These are phyloP conservation scores for Mythimna albipuncta DNA, from an alignment of 2,888 invertebrate genomes.

Conservation along the genomic window DNA sequence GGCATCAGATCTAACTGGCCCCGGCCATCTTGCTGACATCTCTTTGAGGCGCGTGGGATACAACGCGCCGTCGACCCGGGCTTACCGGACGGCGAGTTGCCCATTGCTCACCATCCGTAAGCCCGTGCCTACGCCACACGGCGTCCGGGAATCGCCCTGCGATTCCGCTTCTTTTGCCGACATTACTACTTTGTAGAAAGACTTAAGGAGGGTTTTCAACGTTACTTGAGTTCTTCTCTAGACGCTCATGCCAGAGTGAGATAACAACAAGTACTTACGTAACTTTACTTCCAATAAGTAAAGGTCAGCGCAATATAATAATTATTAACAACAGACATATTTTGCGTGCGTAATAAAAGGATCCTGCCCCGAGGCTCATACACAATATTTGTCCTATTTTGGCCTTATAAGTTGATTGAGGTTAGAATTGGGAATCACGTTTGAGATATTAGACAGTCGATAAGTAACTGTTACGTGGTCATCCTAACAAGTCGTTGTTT, in stretches of 20 bases:
- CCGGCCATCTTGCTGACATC: too few species aligned
- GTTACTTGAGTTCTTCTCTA: too few species aligned
- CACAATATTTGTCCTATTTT: slow-evolving; percentile 9
- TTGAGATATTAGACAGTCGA: slow-evolving; percentile 5
- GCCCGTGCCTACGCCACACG: too few species aligned
- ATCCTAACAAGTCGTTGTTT: neutral
- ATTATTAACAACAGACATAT: slow-evolving; percentile 22
- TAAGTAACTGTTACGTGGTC: slow-evolving; percentile 4
- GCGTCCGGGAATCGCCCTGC: too few species aligned
- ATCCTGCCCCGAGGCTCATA: neutral
- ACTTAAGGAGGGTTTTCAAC: too few species aligned
- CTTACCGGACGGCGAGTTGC: too few species aligned
- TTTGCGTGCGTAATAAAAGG: slow-evolving; percentile 17
- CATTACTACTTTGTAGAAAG: too few species aligned
- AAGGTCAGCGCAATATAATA: slow-evolving; percentile 14
- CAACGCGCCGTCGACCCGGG: too few species aligned
- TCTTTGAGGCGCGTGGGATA: too few species aligned
- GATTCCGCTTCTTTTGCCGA: too few species aligned
- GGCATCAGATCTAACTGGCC: too few species aligned
- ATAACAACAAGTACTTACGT: neutral
- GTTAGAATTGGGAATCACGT: slow-evolving; percentile 12
- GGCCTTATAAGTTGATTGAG: neutral
- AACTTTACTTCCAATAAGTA: neutral
- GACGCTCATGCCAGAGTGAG: neutral
- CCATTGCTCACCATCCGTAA: too few species aligned